These are phyloP conservation scores for Leucophenga montana DNA, from an alignment of 2,888 invertebrate genomes.

Conservation along the genomic window DNA sequence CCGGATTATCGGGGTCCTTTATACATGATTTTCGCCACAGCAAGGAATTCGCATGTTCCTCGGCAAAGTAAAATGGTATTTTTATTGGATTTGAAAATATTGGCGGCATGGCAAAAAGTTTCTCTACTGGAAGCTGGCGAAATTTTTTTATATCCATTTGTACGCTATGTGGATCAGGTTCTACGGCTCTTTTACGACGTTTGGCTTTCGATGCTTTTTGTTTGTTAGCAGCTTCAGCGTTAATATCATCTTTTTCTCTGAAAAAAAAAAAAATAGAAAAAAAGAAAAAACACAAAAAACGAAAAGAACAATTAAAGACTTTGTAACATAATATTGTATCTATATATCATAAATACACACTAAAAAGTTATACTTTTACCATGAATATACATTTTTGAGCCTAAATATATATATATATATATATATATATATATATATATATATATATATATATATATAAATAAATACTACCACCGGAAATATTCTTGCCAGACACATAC, in stretches of 20 bases:
- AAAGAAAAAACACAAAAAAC: too few relatives aligned
- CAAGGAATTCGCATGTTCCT: constrained; percentile 62
- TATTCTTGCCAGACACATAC: neutral
- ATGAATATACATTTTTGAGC: too few relatives aligned
- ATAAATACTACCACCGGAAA: too few relatives aligned
- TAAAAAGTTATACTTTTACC: too few relatives aligned
- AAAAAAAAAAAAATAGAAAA: neutral
- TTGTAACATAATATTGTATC: too few relatives aligned
- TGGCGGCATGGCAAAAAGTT: constrained; percentile 52
- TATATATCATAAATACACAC: too few relatives aligned
- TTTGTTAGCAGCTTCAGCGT: constrained; percentile 38
- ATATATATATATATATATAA: too few relatives aligned
- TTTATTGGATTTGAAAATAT: constrained; percentile 39
- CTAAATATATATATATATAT: too few relatives aligned
- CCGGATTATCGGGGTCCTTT: constrained; percentile 67
- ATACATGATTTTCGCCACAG: constrained; percentile 64
- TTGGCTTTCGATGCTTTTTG: constrained; percentile 48
- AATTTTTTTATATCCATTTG: constrained; percentile 60
- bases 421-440: too few relatives aligned
- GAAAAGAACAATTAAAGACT: too few relatives aligned
- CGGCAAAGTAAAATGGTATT: constrained; percentile 54
- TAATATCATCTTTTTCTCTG: too few relatives aligned
- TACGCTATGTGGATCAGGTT: constrained; percentile 60
- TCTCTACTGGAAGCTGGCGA: constrained; percentile 56
- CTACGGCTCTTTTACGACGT: constrained; percentile 57